phyloP scores from a whole-genome alignment of 2,888 invertebrate species.

The Hydropsyche betteni region DNA sequence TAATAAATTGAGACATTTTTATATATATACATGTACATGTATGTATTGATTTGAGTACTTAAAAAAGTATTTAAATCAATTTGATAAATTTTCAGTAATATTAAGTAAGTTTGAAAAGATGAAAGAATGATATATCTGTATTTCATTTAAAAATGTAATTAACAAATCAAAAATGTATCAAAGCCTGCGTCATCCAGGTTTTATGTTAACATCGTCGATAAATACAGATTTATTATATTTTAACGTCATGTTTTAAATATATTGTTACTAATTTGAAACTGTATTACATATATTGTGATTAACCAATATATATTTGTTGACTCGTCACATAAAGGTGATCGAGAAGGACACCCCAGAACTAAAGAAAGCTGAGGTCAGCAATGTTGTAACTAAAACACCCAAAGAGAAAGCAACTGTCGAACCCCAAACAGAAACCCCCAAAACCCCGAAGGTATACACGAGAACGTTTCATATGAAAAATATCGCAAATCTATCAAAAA shows the following conservation, averaged over 20 bases:
- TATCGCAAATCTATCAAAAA: background rate
- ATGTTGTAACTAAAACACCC: slow-evolving; percentile 17
- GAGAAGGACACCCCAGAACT: background rate
- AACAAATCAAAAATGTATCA: background rate
- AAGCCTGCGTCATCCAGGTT: slow-evolving; percentile 22
- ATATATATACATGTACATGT: no score
- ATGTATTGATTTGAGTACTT: background rate
- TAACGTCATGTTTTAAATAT: background rate
- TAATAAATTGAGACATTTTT: no score
- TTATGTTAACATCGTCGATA: background rate
- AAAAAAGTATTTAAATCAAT: no score
- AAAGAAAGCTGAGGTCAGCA: slow-evolving; percentile 29
- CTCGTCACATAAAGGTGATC: slow-evolving; percentile 11
- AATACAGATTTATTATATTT: background rate
- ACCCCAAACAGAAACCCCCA: slow-evolving; percentile 32
- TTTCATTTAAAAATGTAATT: no score
- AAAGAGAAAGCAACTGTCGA: slow-evolving; percentile 36
- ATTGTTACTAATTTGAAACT: background rate
- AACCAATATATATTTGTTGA: slow-evolving; percentile 10
- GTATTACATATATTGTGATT: slow-evolving; percentile 10
- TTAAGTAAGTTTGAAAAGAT: no score
- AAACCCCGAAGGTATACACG: slow-evolving; percentile 4
- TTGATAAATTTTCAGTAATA: no score
- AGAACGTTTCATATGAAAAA: background rate
- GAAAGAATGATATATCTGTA: no score